Evolutionary conservation across 2,888 invertebrate genomes (phyloP).

Genomic region (Synergus laeviventris): DNA sequence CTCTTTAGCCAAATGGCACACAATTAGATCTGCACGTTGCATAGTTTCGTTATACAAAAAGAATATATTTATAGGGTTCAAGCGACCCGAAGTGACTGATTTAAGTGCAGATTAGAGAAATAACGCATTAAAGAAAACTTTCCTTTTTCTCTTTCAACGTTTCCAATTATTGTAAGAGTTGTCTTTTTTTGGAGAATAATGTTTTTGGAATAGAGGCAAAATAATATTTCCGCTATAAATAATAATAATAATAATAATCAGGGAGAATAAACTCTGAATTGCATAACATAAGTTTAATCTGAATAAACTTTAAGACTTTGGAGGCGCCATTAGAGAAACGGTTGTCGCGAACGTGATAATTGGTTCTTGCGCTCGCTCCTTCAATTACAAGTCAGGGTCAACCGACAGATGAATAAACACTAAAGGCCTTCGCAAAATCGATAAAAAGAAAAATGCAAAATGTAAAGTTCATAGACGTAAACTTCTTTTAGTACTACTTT

Average conservation of each 20-base stretch:
- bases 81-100: not conserved
- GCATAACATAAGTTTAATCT: slow-evolving; percentile 7
- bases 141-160: not conserved
- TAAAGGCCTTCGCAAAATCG: slow-evolving; percentile 28
- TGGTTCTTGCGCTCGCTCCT: slow-evolving; percentile 36
- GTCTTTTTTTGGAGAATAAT: no score
- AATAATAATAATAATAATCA: not conserved
- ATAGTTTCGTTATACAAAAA: slow-evolving; percentile 19
- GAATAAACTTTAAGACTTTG: slow-evolving; percentile 27
- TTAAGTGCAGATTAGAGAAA: not conserved
- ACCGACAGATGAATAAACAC: slow-evolving; percentile 29
- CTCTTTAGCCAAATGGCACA: slow-evolving; percentile 62
- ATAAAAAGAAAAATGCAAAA: slow-evolving; percentile 24
- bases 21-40: slow-evolving; percentile 59
- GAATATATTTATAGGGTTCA: not conserved
- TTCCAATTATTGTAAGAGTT: no score
- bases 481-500: not conserved
- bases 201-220: not conserved
- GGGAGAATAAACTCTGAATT: slow-evolving; percentile 6
- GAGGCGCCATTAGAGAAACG: slow-evolving; percentile 35
- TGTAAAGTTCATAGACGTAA: slow-evolving; percentile 18
- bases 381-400: slow-evolving; percentile 36
- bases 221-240: not conserved
- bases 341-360: slow-evolving; percentile 31
- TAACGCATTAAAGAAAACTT: not conserved